phyloP scores from a whole-genome alignment of 92 coral and sea anemone genomes.

The Epizoanthus rinbou region DNA sequence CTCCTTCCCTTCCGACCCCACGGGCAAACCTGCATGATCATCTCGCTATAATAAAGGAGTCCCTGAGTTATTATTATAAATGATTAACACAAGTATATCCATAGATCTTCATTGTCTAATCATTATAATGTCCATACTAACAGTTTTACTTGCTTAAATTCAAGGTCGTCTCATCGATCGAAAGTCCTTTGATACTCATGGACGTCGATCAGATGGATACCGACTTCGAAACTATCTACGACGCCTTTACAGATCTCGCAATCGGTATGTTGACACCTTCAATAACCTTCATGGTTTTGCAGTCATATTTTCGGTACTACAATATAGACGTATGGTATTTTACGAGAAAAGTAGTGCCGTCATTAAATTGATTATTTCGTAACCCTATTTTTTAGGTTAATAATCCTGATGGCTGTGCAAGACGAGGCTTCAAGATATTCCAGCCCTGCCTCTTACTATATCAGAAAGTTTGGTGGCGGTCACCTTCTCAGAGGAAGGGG shows the following conservation, averaged over 20 bases:
- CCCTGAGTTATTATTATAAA: no score
- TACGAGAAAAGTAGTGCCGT: neutral
- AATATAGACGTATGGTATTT: no score
- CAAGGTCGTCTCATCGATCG: neutral
- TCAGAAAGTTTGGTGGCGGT: constrained; percentile 5
- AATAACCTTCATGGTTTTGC: no score
- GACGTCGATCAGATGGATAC: neutral
- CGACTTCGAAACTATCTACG: neutral
- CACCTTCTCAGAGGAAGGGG: neutral
- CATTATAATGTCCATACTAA: neutral
- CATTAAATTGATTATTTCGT: neutral
- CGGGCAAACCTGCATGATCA: no score
- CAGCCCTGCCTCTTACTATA: neutral
- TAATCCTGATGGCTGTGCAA: constrained; percentile 28
- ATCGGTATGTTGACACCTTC: neutral
- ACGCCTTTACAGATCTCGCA: neutral
- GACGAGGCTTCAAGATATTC: neutral
- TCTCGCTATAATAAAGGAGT: no score
- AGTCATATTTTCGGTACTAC: no score
- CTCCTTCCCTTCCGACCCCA: no score
- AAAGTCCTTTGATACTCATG: constrained; percentile 16
- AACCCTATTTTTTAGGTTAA: neutral
- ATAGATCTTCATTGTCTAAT: no score
- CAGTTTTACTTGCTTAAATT: neutral
- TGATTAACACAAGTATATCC: no score